phyloP scores from a whole-genome alignment of 2,888 invertebrate genomes.

The Apodemia duryi region DNA sequence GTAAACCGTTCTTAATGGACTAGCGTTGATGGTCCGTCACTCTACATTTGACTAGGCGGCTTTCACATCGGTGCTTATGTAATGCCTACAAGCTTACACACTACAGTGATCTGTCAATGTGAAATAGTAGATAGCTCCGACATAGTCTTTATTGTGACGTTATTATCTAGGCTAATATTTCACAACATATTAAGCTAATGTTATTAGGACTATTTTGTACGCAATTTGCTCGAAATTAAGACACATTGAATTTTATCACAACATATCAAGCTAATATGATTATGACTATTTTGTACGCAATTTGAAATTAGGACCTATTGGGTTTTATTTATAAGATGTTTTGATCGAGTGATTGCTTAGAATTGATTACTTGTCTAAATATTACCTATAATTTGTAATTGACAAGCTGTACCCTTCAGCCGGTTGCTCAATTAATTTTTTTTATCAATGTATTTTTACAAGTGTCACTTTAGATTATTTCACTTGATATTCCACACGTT shows the following conservation, averaged over 20 bases:
- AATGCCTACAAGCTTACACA: constrained; percentile 50
- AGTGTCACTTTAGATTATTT: no score
- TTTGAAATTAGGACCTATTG: neutral
- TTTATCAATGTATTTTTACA: no score
- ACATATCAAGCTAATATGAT: neutral
- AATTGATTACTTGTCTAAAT: no score
- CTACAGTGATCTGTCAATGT: constrained; percentile 36
- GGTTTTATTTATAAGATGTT: neutral
- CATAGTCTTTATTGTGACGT: constrained; percentile 18
- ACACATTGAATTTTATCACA: neutral
- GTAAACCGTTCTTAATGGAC: constrained; percentile 54
- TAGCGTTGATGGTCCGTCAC: constrained; percentile 71
- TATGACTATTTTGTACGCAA: neutral
- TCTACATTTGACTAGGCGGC: constrained; percentile 74
- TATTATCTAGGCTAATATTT: constrained; percentile 18
- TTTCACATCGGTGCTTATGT: constrained; percentile 60
- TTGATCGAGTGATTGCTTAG: no score
- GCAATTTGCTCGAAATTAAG: neutral
- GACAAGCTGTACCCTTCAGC: no score
- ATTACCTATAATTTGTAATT: no score
- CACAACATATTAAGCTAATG: neutral
- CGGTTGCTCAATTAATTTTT: no score
- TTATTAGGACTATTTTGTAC: neutral
- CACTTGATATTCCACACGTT: no score
- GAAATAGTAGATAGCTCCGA: constrained; percentile 26